These are phyloP conservation scores for Nanger granti DNA, from an alignment of 2,113 vertebrate species.

Conservation along the genomic window DNA sequence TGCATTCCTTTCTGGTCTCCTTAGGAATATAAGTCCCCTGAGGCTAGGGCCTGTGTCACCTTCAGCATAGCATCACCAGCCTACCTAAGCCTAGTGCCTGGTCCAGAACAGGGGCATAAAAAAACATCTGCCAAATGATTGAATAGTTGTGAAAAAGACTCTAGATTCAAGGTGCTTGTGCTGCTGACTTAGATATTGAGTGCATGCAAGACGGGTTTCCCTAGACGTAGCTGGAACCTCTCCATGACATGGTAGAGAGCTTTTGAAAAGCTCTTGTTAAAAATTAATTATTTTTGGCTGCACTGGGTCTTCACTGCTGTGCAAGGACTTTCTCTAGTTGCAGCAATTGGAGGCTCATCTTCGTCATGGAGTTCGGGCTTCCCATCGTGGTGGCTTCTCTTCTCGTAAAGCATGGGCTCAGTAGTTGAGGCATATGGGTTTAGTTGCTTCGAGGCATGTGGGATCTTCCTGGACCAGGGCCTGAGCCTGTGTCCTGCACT, in stretches of 20 bases:
- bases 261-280: background rate
- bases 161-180: no score
- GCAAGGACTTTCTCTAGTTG: background rate
- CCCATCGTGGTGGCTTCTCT: background rate
- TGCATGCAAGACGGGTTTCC: background rate
- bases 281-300: background rate
- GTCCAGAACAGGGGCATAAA: background rate
- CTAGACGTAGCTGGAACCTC: background rate
- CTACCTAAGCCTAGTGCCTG: background rate
- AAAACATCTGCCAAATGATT: background rate
- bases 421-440: background rate
- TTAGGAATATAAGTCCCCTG: accelerated
- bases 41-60: background rate
- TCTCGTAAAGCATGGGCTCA: background rate
- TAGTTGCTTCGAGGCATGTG: background rate
- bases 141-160: background rate
- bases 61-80: background rate
- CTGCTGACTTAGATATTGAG: background rate
- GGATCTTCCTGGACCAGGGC: background rate
- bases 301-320: background rate
- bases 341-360: background rate
- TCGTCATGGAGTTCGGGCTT: background rate
- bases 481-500: background rate
- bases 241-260: background rate
- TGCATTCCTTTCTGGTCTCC: background rate